These are phyloP conservation scores for Megathymus violae DNA, from an alignment of 1,140 invertebrate species.

Conservation along the genomic window DNA sequence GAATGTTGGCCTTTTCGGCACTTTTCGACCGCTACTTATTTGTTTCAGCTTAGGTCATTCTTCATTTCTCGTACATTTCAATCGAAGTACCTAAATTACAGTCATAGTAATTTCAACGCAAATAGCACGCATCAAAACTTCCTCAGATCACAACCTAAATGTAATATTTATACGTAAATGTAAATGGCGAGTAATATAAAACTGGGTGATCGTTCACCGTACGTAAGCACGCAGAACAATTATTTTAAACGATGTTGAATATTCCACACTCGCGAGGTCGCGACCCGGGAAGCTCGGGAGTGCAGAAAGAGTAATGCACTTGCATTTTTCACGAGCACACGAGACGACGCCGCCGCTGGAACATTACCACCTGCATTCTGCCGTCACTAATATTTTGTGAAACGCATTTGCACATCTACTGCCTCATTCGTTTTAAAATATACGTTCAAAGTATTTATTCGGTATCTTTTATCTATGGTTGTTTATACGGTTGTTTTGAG, in stretches of 20 bases:
- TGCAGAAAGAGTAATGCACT: conserved; percentile 30
- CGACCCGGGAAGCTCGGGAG: conserved; percentile 13
- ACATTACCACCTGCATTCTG: conserved; percentile 25
- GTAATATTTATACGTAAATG: too few relatives aligned
- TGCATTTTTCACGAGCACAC: conserved; percentile 22
- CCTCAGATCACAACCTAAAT: too few relatives aligned
- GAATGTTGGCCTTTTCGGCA: too few relatives aligned
- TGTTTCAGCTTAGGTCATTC: too few relatives aligned
- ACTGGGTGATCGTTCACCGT: too few relatives aligned
- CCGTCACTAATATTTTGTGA: conserved; percentile 11
- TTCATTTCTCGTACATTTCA: too few relatives aligned
- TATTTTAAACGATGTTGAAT: conserved; percentile 3
- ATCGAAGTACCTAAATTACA: too few relatives aligned
- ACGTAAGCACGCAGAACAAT: not conserved
- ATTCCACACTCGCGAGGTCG: conserved; percentile 17
- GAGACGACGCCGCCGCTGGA: conserved; percentile 10
- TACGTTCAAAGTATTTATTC: not conserved
- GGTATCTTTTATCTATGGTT: not conserved
- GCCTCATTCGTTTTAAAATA: not conserved
- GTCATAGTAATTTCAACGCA: too few relatives aligned
- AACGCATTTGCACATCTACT: conserved; percentile 23
- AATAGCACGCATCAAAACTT: too few relatives aligned
- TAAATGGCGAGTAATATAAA: too few relatives aligned
- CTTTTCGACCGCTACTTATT: too few relatives aligned
- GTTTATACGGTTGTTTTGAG: not conserved